Evolutionary conservation across 2,888 invertebrate species (phyloP).

Genomic region (Sinohyriopsis cumingii): DNA sequence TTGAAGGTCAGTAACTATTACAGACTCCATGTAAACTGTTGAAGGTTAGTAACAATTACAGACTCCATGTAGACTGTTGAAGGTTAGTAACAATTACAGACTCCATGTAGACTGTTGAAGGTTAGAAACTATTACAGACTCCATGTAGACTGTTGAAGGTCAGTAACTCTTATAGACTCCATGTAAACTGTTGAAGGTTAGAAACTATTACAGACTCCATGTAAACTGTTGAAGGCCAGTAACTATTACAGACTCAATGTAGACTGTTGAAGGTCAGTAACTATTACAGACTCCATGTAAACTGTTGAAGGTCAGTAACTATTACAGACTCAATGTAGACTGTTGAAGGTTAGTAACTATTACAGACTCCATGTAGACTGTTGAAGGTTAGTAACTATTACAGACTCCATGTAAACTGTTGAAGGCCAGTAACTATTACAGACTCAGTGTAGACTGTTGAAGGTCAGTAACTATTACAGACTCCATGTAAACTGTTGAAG

Average conservation of each 20-base stretch:
- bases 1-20: slow-evolving; percentile 68
- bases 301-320: slow-evolving; percentile 69
- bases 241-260: slow-evolving; percentile 73
- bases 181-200: slow-evolving; percentile 72
- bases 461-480: slow-evolving; percentile 71
- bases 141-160: slow-evolving; percentile 74
- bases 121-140: slow-evolving; percentile 71
- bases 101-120: slow-evolving; percentile 73
- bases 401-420: slow-evolving; percentile 74
- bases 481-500: slow-evolving; percentile 73
- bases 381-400: slow-evolving; percentile 68
- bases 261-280: slow-evolving; percentile 71
- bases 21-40: slow-evolving; percentile 74
- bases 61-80: slow-evolving; percentile 73
- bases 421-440: slow-evolving; percentile 71
- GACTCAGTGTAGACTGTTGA: slow-evolving; percentile 73
- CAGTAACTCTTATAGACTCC: slow-evolving; percentile 70
- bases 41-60: slow-evolving; percentile 71
- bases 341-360: slow-evolving; percentile 69
- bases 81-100: slow-evolving; percentile 69
- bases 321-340: slow-evolving; percentile 74
- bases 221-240: slow-evolving; percentile 72
- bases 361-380: slow-evolving; percentile 74
- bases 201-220: slow-evolving; percentile 72
- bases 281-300: slow-evolving; percentile 74